phyloP scores from a whole-genome alignment of 2,113 vertebrate genomes.

The Pelecanoides urinatrix region DNA sequence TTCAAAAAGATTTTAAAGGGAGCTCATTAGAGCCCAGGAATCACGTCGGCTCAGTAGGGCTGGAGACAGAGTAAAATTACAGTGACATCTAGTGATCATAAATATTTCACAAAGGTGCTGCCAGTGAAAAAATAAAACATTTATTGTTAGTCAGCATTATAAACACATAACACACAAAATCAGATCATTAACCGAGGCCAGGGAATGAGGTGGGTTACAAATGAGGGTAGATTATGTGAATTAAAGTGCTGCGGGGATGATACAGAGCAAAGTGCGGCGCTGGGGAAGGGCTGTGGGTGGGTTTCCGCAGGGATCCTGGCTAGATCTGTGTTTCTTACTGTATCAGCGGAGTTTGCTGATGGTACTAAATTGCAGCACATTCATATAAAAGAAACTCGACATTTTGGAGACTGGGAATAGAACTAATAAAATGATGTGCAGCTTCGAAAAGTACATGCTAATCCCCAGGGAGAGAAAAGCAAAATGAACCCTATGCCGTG shows the following conservation, averaged over 20 bases:
- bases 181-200: neutral
- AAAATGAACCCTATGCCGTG: neutral
- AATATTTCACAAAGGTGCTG: neutral
- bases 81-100: constrained; percentile 52
- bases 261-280: neutral
- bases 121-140: neutral
- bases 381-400: neutral
- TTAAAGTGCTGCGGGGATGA: neutral
- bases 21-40: neutral
- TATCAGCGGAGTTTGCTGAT: constrained; percentile 3
- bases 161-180: neutral
- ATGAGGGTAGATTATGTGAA: neutral
- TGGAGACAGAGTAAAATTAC: constrained; percentile 22
- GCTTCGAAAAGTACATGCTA: neutral
- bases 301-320: neutral
- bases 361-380: constrained; percentile 21
- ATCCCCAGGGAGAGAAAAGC: neutral
- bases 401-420: constrained; percentile 6
- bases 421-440: constrained; percentile 42
- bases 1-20: neutral
- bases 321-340: neutral
- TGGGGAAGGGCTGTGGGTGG: neutral
- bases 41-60: neutral
- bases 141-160: neutral
- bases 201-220: neutral